Evolutionary conservation across 2,113 vertebrate genomes (phyloP), one percentile per base, ranked within the genome.

Genomic region (Corythoichthys intestinalis): DNA sequence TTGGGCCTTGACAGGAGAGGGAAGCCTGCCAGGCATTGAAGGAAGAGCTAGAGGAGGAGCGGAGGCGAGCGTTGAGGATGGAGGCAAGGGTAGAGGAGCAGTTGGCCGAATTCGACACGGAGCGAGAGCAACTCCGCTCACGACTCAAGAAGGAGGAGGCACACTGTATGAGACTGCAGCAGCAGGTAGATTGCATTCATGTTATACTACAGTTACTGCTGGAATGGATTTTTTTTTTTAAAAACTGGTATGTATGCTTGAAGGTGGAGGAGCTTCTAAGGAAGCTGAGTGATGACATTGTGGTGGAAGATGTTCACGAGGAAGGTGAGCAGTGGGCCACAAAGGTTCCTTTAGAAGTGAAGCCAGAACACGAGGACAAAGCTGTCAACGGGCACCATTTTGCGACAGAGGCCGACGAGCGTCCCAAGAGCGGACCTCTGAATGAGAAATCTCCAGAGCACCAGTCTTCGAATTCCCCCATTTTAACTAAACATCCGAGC

Each of bases 21-120:
- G 69, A 92, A 69, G 70, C 91, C 35, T 82, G 74, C 72, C 88
- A 88, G 71, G 69, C 88, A n/a, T 88, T 97, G 82, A 93, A 89
- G 72, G 91, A 88, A 1, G 94, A 96, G 80, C 81, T 99, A 86
- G 93, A 94, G 0, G 93, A 93, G 0, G 95, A 98, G 88, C 91
- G 88, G 83, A 94, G 87, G 87, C 78, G 92, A 34, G 87, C 94
- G 13, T 78, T 96, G 71, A 94, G 95, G 81, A 96, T 94, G 67
- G 96, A 98, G 87, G 96, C 96, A 17, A 93, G 94, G 70, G 94
- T 96, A 69, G 97, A 98, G 85, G 96, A 97, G 87, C 94, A 97
- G 84, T 78, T 98, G 77, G 97, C 95, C 0, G 96, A 99, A 90
- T 97, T 98, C 12, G 96, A 99, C 87, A 98, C 95, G 0, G 96